Evolutionary conservation across 2,888 invertebrate species (phyloP), one percentile per base, ranked within the genome.

Genomic region (Tetheella fluctuosa): DNA sequence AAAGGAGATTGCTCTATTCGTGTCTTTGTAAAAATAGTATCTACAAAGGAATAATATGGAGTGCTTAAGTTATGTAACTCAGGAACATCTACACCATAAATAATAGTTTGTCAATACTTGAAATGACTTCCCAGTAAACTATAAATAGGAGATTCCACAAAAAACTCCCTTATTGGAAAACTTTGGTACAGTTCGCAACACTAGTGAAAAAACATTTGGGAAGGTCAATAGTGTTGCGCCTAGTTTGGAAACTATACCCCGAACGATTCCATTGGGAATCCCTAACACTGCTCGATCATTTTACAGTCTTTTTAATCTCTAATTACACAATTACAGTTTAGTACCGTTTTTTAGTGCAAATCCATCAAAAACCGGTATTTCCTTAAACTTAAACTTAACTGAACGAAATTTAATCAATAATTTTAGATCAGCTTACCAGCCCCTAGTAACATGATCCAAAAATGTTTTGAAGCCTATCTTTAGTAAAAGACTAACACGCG

Each of bases 111-210:
- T 55, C 55, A 55, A 37, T 37, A 55, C 55, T 37, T 55, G 23
- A 55, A 54, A 55, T 55, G 6, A 55, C 55, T 55, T 55, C 37
- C 23, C 55, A 55, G 55, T 55, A 6, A 55, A 34, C 34, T 55
- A 23, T 15, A 55, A 23, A 55, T 37, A 37, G 34, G 12, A 23
- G 74, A 76, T 70, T 73, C 68, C 68, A 67, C 73, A 66, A 73
- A 79, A 80, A 81, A 81, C 75, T 74, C 73, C 76, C 81, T 80
- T 83, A 83, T 84, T 81, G 80, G 80, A 77, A 81, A 84, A 84
- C 72, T 84, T 79, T 74, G 69, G 74, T 73, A 77, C 70, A 74
- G 69, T 76, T 67, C 68, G 67, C 58, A 62, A 53, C 54, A 62
- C 56, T 37, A 25, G 62, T 39, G 60, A 63, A 28, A 1, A 61